A percentile compares a stretch with the other conserved stretches of the same genome.
phyloP scores from a whole-genome alignment of 2,113 vertebrate species.

The Notarius lentiginosus region DNA sequence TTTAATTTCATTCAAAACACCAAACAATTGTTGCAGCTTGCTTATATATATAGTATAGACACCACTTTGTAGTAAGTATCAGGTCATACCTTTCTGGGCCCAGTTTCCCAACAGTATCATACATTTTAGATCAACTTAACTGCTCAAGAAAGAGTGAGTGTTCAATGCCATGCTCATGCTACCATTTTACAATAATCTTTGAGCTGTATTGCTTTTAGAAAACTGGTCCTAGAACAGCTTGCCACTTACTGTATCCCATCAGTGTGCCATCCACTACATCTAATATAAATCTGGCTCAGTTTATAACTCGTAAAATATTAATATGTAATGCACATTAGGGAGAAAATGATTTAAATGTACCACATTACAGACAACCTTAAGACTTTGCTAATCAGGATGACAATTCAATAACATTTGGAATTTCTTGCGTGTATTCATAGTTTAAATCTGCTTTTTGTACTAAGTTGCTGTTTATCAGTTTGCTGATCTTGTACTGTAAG shows the following conservation, averaged over 20 bases:
- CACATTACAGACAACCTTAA: neutral
- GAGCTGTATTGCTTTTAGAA: neutral
- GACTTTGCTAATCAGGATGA: neutral
- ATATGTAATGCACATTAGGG: neutral
- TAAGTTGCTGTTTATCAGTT: conserved; percentile 39
- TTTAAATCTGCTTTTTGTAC: neutral
- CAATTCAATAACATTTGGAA: neutral
- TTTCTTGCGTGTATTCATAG: neutral
- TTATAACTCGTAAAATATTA: neutral
- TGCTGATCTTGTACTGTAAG: conserved; percentile 64
- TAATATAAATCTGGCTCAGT: neutral
- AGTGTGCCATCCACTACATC: neutral
- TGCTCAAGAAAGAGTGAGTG: neutral
- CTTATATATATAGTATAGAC: neutral
- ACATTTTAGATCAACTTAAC: neutral
- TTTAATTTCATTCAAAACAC: neutral
- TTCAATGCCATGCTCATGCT: neutral
- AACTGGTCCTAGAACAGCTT: neutral
- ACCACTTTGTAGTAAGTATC: neutral
- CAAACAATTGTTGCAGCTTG: neutral
- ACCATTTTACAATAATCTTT: neutral
- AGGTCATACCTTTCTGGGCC: neutral
- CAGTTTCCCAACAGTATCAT: neutral
- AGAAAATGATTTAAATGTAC: neutral
- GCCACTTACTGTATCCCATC: neutral